These are phyloP conservation scores for Shinisaurus crocodilurus DNA, from an alignment of 2,113 vertebrate species.

Conservation along the genomic window DNA sequence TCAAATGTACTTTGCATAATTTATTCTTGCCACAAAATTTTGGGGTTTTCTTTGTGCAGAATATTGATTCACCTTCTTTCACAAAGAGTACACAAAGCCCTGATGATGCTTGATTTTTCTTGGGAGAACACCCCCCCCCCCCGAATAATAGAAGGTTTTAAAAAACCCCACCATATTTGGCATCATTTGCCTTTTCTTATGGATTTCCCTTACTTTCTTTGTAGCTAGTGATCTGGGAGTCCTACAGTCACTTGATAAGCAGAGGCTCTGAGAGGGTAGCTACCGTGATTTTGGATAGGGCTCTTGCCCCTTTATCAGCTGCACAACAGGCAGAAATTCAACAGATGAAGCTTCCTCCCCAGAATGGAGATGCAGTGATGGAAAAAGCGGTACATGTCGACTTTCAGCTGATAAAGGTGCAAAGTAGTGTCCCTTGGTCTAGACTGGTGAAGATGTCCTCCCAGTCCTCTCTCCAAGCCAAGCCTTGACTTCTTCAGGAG, in stretches of 20 bases:
- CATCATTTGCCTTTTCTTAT: not conserved
- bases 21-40: not conserved
- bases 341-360: too few relatives aligned
- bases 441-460: accelerated
- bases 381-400: not conserved
- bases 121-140: too few relatives aligned
- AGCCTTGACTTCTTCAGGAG: too few relatives aligned
- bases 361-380: too few relatives aligned
- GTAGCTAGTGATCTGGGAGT: not conserved
- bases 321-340: not conserved
- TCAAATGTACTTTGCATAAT: not conserved
- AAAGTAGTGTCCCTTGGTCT: not conserved
- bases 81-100: not conserved
- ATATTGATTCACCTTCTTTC: not conserved
- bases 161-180: not conserved
- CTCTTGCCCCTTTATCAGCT: not conserved
- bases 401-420: not conserved
- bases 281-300: not conserved
- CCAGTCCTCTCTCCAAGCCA: not conserved
- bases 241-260: not conserved
- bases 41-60: not conserved
- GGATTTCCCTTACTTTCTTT: not conserved
- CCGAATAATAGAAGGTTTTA: not conserved
- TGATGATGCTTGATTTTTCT: not conserved
- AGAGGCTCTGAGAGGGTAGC: not conserved